A percentile compares a stretch with the other conserved stretches of the same genome.
phyloP scores from a whole-genome alignment of 2,797 vertebrate genomes.

The Threskiornis aethiopicus region DNA sequence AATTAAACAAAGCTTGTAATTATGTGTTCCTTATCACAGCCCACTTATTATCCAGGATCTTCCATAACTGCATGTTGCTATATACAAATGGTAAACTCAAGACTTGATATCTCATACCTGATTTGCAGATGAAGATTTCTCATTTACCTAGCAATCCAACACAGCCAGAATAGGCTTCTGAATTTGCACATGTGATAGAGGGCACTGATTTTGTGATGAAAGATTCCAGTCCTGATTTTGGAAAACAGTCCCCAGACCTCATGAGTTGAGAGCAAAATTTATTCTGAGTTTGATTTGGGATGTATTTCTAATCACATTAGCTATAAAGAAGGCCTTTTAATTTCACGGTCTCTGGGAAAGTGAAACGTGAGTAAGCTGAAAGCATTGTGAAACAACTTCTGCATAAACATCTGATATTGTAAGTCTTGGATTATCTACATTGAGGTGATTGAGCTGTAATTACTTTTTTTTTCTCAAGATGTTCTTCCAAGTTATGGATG shows the following conservation, averaged over 20 bases:
- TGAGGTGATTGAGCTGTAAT: not conserved
- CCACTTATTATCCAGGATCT: not conserved
- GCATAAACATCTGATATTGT: not conserved
- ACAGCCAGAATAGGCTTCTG: not conserved
- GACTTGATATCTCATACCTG: not conserved
- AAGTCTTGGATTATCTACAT: not conserved
- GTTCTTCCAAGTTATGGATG: not conserved
- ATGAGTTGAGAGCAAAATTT: not conserved
- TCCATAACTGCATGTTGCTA: not conserved
- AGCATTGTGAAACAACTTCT: not conserved
- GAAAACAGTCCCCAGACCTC: not conserved
- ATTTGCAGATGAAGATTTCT: not conserved
- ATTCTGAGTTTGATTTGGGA: not conserved
- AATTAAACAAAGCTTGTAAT: conserved; percentile 3
- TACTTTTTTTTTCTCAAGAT: not conserved
- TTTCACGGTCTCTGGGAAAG: not conserved
- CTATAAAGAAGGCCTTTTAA: conserved; percentile 10
- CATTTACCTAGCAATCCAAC: not conserved
- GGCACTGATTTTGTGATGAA: not conserved
- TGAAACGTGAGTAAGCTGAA: not conserved
- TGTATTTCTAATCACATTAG: conserved; percentile 7
- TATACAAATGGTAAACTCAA: not conserved
- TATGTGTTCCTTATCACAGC: not conserved
- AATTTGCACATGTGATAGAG: not conserved
- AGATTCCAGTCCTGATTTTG: not conserved